Conservation (phyloP, 92 coral and sea anemone genomes). For the Epizoanthus ramosus region DNA sequence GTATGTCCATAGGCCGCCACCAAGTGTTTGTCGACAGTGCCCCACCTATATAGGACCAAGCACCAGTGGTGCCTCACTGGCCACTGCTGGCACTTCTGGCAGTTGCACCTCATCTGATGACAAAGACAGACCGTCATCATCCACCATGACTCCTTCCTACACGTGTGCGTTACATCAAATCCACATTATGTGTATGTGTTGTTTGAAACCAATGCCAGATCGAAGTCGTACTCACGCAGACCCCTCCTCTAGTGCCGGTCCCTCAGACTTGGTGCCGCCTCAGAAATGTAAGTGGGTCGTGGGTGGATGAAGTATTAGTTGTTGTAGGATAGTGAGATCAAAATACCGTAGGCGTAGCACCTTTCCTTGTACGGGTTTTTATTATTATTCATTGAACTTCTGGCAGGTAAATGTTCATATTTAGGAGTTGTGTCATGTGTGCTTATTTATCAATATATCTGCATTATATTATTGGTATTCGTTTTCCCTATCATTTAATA, state of each 20-base stretch:
- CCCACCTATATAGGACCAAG: conserved; percentile 52
- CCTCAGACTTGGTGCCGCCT: conserved; percentile 45
- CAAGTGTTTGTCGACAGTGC: conserved; percentile 69
- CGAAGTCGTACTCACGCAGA: conserved; percentile 30
- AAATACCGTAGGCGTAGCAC: no score
- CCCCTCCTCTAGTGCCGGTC: background rate
- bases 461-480: no score
- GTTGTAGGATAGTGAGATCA: no score
- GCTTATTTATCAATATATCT: no score
- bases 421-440: no score
- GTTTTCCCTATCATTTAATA: no score
- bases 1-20: conserved; percentile 44
- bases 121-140: conserved; percentile 17
- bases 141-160: conserved; percentile 43
- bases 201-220: conserved; percentile 86
- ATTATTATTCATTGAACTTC: no score
- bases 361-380: no score
- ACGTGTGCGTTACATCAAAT: conserved; percentile 56
- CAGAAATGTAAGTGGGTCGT: conserved; percentile 76
- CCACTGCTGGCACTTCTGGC: conserved; percentile 3
- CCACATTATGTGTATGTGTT: conserved; percentile 84
- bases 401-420: no score
- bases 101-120: background rate
- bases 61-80: conserved; percentile 9
- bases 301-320: background rate